phyloP scores from a whole-genome alignment of 2,797 vertebrate genomes.

The Helarctos malayanus region DNA sequence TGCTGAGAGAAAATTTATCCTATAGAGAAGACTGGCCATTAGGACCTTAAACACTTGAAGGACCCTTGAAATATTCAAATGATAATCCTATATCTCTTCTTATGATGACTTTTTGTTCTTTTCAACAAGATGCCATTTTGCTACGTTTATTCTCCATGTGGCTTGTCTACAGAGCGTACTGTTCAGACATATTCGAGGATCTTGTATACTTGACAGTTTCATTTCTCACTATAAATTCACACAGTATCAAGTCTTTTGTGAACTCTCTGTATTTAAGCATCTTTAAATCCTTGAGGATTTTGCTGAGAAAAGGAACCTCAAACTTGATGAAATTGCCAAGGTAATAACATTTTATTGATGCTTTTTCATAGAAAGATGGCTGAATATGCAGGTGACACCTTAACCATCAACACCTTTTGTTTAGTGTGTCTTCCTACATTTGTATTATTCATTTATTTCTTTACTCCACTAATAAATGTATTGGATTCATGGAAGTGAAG shows the following conservation, averaged over 20 bases:
- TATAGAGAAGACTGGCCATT: not conserved
- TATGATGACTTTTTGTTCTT: not conserved
- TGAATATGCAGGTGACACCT: not conserved
- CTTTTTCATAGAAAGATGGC: not conserved
- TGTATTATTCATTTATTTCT: not conserved
- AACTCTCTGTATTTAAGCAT: not conserved
- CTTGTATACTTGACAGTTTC: not conserved
- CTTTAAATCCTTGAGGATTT: not conserved
- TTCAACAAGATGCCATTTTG: not conserved
- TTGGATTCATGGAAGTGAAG: not conserved
- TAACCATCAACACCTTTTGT: not conserved
- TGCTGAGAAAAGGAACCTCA: not conserved
- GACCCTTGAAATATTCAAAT: not conserved
- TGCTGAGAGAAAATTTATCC: not conserved
- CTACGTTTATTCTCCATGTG: not conserved
- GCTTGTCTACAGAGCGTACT: not conserved
- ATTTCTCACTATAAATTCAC: conserved; percentile 15
- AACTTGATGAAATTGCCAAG: not conserved
- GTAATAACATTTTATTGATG: not conserved
- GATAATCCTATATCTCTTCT: not conserved
- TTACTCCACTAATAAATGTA: not conserved
- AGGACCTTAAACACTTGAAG: not conserved
- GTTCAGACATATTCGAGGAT: not conserved
- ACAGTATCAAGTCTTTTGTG: not conserved
- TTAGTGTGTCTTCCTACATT: not conserved